A percentile compares a stretch with the other conserved stretches of the same genome.
Conservation (phyloP, 2,797 vertebrate species). For the Cynodonichthys magdalenae region DNA sequence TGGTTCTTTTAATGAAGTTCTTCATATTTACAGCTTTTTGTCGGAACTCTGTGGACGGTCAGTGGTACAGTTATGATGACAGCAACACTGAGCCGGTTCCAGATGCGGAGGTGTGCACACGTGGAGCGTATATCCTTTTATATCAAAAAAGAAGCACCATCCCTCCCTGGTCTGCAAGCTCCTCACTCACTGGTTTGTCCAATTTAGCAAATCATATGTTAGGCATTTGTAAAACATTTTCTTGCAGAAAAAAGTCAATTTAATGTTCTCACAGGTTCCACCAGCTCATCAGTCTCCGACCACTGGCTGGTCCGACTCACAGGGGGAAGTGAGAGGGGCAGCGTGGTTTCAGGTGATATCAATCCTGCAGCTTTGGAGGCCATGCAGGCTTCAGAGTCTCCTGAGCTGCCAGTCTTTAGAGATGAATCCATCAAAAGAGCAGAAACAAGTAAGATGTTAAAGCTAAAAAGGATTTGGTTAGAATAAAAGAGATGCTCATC, state of each 20-base stretch:
- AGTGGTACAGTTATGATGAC: slow-evolving; percentile 94
- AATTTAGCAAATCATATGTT: background rate
- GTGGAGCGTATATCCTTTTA: slow-evolving; percentile 94
- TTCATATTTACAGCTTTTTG: slow-evolving; percentile 85
- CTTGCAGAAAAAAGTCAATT: background rate
- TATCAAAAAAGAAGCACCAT: slow-evolving; percentile 90
- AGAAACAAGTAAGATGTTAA: slow-evolving; percentile 77
- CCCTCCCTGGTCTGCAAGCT: slow-evolving; percentile 88
- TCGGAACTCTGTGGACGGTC: slow-evolving; percentile 91
- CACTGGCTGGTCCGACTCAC: slow-evolving; percentile 90
- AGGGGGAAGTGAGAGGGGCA: slow-evolving; percentile 62
- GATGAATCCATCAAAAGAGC: slow-evolving; percentile 54
- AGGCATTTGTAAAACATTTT: too few relatives aligned
- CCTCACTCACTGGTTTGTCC: slow-evolving; percentile 84
- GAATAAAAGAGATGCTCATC: background rate
- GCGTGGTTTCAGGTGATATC: slow-evolving; percentile 70
- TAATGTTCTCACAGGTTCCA: slow-evolving; percentile 79
- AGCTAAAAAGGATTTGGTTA: background rate
- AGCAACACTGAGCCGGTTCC: slow-evolving; percentile 85
- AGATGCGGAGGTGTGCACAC: slow-evolving; percentile 88
- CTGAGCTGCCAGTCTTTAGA: slow-evolving; percentile 74
- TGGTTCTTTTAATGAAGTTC: too few relatives aligned
- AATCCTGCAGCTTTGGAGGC: slow-evolving; percentile 43
- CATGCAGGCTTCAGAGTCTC: slow-evolving; percentile 65
- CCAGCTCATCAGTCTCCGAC: slow-evolving; percentile 83